Evolutionary conservation across 2,797 vertebrate genomes (phyloP), one percentile per base, ranked within the genome.

Genomic region (Gambusia yucatana): DNA sequence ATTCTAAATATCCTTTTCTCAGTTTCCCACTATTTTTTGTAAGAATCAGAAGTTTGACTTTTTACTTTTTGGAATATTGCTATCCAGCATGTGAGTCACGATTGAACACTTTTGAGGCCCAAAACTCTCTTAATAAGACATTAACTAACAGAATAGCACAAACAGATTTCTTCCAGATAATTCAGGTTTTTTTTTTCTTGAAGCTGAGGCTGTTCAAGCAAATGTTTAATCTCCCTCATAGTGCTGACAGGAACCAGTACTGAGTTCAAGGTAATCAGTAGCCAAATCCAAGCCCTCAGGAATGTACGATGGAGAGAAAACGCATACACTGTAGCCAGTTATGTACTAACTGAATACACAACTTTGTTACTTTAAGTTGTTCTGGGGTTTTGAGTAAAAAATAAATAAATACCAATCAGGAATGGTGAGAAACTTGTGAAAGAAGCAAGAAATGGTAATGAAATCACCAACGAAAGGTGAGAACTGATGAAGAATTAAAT

Each of bases 241-340:
- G 16, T 57, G n/a, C 57, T 25, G 43, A 79, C 69, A 90, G 75
- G 71, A 57, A 55, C 47, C 61, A 55, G 8, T 20, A 72, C 30
- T 61, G 17, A 9, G 22, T 69, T 81, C 0, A 50, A 77, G 72
- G 63, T 90, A 89, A 89, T 91, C 39, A 91, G 80, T 85, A 86
- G 74, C 81, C 83, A 87, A 63, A 20, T 72, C 72, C 17, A 77
- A 52, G 70, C 74, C 73, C 73, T 1, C 25, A 73, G 47, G 25
- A 25, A 33, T 47, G 50, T 70, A 16, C 28, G 75, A 33, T 71
- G 43, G 55, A 75, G 16, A 74, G 79, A 79, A 59, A 39, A 41
- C 72, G 69, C 74, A 39, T 14, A 3, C 30, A 76, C 76, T 76
- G 76, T 79, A 74, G 75, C 85, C 46, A 88, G 90, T 89, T 76